phyloP scores from a whole-genome alignment of 2,888 invertebrate species.

The Epistrophella euchroma region DNA sequence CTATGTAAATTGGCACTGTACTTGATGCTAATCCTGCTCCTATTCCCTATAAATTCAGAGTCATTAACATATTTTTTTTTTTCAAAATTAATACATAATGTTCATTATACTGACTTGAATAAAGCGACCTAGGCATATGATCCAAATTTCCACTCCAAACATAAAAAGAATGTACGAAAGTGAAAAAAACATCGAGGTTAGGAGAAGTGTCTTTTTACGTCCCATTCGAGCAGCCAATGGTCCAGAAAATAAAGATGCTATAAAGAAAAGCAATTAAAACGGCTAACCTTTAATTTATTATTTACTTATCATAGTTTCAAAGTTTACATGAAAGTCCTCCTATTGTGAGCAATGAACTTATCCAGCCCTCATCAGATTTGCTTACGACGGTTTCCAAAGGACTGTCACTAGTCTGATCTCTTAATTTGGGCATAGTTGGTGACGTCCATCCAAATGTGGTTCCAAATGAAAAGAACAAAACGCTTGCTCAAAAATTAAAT shows the following conservation, averaged over 20 bases:
- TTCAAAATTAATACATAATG: neutral
- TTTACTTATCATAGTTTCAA: neutral
- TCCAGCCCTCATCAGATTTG: slow-evolving; percentile 88
- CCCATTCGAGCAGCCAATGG: slow-evolving; percentile 88
- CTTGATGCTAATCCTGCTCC: slow-evolving; percentile 89
- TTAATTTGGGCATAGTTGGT: slow-evolving; percentile 87
- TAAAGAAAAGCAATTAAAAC: neutral
- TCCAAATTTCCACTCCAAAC: slow-evolving; percentile 86
- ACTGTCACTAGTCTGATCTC: slow-evolving; percentile 80
- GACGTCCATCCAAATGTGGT: neutral
- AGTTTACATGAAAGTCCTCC: slow-evolving; percentile 87
- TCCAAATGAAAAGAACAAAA: neutral
- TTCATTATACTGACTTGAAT: slow-evolving; percentile 77
- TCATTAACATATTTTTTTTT: neutral
- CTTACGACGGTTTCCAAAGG: slow-evolving; percentile 84
- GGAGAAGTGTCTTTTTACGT: slow-evolving; percentile 88
- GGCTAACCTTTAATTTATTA: no score
- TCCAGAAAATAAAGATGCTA: slow-evolving; percentile 89
- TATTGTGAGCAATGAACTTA: slow-evolving; percentile 88
- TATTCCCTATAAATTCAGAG: slow-evolving; percentile 84
- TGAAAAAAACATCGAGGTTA: slow-evolving; percentile 87
- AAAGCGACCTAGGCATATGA: slow-evolving; percentile 84
- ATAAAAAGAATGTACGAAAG: slow-evolving; percentile 89
- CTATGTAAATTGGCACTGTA: slow-evolving; percentile 92
- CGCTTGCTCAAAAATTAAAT: neutral